These are phyloP conservation scores for Sebastes kiyomatsui DNA, from an alignment of 2,797 vertebrate genomes.

Conservation along the genomic window DNA sequence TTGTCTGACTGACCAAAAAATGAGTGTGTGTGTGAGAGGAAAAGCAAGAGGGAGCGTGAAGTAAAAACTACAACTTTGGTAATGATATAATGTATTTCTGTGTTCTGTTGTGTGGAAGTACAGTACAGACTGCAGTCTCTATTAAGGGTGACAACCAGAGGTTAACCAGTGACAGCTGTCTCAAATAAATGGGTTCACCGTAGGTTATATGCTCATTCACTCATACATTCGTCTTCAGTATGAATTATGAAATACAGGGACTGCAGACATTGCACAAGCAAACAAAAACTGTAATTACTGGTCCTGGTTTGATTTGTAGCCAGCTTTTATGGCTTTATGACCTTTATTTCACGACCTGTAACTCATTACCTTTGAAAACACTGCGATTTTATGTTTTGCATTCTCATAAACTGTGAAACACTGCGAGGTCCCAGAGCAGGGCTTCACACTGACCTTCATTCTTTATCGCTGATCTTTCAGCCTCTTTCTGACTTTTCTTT, in stretches of 20 bases:
- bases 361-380: slow-evolving; percentile 56
- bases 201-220: background rate
- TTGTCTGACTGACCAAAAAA: background rate
- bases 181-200: background rate
- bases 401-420: slow-evolving; percentile 28
- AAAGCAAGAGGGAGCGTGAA: background rate
- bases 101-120: background rate
- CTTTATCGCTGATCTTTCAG: slow-evolving; percentile 13
- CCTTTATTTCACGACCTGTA: slow-evolving; percentile 42
- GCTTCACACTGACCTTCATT: slow-evolving; percentile 31
- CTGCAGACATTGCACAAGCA: background rate
- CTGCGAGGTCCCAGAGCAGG: background rate
- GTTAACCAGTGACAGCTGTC: slow-evolving; percentile 9
- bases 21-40: background rate
- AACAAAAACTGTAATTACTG: background rate
- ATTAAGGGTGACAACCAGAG: background rate
- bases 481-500: background rate
- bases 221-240: background rate
- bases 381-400: slow-evolving; percentile 29
- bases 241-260: background rate
- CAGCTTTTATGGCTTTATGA: slow-evolving; percentile 42
- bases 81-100: background rate
- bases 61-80: background rate
- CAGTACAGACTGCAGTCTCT: background rate
- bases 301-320: slow-evolving; percentile 11